These are phyloP conservation scores for Acrobasis suavella DNA, from an alignment of 2,888 invertebrate species.

Conservation along the genomic window DNA sequence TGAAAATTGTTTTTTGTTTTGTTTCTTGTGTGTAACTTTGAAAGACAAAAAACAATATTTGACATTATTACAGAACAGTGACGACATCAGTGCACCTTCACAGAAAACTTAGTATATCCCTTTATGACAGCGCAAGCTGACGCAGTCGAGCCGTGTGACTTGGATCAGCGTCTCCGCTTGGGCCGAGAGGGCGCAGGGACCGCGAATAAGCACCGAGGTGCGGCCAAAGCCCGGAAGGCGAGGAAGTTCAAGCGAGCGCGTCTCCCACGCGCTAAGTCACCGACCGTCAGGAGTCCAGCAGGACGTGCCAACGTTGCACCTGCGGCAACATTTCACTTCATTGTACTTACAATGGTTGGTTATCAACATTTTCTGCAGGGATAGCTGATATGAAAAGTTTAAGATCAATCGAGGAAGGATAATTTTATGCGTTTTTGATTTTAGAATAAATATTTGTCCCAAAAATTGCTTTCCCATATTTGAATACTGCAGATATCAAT, in stretches of 20 bases:
- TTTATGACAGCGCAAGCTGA: slow-evolving; percentile 26
- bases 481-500: neutral
- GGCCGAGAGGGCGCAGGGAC: slow-evolving; percentile 28
- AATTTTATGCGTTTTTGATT: no score
- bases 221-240: slow-evolving; percentile 34
- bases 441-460: no score
- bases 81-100: no score
- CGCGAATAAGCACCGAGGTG: slow-evolving; percentile 31
- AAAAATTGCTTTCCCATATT: neutral
- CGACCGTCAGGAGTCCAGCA: slow-evolving; percentile 88
- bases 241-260: slow-evolving; percentile 48
- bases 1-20: no score
- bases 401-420: no score
- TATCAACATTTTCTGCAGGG: no score
- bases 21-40: no score
- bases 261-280: slow-evolving; percentile 58
- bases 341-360: no score
- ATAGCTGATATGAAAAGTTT: no score
- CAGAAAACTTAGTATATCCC: no score
- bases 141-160: slow-evolving; percentile 29
- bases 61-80: no score
- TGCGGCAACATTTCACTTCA: slow-evolving; percentile 59
- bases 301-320: slow-evolving; percentile 96
- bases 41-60: no score
- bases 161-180: slow-evolving; percentile 23